Evolutionary conservation across 2,113 vertebrate genomes (phyloP).

Genomic region (Triplophysa dalaica): DNA sequence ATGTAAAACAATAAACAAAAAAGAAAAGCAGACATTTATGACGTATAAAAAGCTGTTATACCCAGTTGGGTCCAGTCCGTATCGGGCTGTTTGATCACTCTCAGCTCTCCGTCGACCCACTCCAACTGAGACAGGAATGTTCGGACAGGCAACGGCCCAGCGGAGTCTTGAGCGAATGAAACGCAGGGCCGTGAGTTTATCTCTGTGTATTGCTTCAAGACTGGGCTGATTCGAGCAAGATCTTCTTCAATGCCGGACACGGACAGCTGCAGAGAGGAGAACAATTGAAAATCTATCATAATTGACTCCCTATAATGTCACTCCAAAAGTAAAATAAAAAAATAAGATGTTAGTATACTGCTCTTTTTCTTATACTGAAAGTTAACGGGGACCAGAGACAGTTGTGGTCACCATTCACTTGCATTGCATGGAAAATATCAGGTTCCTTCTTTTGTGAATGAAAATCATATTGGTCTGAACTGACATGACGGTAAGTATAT

Average conservation of each 20-base stretch:
- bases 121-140: constrained; percentile 88
- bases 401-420: not conserved
- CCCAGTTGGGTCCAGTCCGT: constrained; percentile 72
- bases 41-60: constrained; percentile 40
- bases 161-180: constrained; percentile 79
- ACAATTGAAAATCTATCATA: too few relatives aligned
- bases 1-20: not conserved
- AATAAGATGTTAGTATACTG: too few relatives aligned
- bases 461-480: not conserved
- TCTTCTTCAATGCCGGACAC: constrained; percentile 78
- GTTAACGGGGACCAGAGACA: too few relatives aligned
- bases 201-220: constrained; percentile 82
- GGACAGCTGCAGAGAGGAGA: constrained; percentile 39
- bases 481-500: not conserved
- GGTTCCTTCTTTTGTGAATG: not conserved
- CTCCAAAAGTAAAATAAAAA: not conserved
- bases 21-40: not conserved
- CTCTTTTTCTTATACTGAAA: too few relatives aligned
- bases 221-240: constrained; percentile 73
- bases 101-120: constrained; percentile 78
- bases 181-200: constrained; percentile 73
- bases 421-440: not conserved
- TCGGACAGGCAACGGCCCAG: constrained; percentile 71
- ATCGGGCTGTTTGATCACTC: constrained; percentile 65
- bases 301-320: too few relatives aligned